A percentile compares a stretch with the other conserved stretches of the same genome.
These are phyloP conservation scores for Stratiolaelaps scimitus DNA, from an alignment of 1,140 invertebrate genomes.

Conservation along the genomic window DNA sequence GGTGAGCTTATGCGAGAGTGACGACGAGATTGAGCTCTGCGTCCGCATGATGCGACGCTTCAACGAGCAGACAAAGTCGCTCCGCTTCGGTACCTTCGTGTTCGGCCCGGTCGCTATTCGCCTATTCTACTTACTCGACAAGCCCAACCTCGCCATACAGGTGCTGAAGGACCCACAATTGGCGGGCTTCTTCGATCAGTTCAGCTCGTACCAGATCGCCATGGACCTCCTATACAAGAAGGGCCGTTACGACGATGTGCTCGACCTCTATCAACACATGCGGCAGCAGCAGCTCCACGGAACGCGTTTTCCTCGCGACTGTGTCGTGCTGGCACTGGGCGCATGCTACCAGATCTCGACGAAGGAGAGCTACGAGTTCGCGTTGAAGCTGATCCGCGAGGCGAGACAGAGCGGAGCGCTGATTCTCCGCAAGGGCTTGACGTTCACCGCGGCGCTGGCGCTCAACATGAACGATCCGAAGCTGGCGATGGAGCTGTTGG, in stretches of 20 bases:
- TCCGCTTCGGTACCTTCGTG: slow-evolving; percentile 59
- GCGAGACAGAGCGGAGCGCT: slow-evolving; percentile 46
- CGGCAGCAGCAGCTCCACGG: slow-evolving; percentile 46
- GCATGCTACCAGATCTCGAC: slow-evolving; percentile 62
- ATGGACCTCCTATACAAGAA: slow-evolving; percentile 59
- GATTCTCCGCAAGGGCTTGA: slow-evolving; percentile 49
- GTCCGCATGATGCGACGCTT: slow-evolving; percentile 45
- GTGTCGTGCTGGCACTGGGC: slow-evolving; percentile 51
- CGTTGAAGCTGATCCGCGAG: slow-evolving; percentile 49
- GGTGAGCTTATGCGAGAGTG: slow-evolving; percentile 52
- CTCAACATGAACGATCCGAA: slow-evolving; percentile 54
- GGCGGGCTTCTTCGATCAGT: slow-evolving; percentile 55
- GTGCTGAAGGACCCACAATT: slow-evolving; percentile 47
- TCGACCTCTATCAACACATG: slow-evolving; percentile 47
- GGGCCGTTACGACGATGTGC: slow-evolving; percentile 53
- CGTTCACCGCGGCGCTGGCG: slow-evolving; percentile 52
- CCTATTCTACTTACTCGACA: slow-evolving; percentile 56
- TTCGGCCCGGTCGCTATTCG: slow-evolving; percentile 75
- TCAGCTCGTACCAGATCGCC: slow-evolving; percentile 53
- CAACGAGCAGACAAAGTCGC: slow-evolving; percentile 54
- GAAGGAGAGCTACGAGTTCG: slow-evolving; percentile 52
- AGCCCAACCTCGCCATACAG: slow-evolving; percentile 53
- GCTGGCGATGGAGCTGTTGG: slow-evolving; percentile 53
- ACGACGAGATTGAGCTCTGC: slow-evolving; percentile 50
- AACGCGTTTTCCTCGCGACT: slow-evolving; percentile 53